Evolutionary conservation across 2,888 invertebrate species (phyloP).

Genomic region (Aleiodes leptofemur): DNA sequence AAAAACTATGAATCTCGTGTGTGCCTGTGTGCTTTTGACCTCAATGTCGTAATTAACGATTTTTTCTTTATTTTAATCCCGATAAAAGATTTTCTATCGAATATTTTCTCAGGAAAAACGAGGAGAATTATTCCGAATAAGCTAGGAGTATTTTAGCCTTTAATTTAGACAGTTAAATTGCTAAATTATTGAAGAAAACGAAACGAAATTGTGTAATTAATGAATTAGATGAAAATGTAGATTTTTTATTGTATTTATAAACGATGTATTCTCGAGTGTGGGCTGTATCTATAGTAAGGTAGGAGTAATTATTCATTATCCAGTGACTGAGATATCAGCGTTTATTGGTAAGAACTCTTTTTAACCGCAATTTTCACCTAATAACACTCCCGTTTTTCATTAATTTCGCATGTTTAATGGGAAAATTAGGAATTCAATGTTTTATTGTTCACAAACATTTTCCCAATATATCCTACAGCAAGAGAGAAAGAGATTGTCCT

Average conservation of each 20-base stretch:
- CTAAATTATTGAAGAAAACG: slow-evolving; percentile 1
- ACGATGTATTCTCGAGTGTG: slow-evolving; percentile 43
- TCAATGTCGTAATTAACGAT: slow-evolving; percentile 21
- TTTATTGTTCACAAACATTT: too few species aligned
- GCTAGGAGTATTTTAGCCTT: not conserved
- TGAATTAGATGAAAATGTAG: slow-evolving; percentile 5
- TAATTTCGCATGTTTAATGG: too few species aligned
- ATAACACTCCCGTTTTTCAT: too few species aligned
- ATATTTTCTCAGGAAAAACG: not conserved
- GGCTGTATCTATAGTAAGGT: slow-evolving; percentile 39
- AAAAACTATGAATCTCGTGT: slow-evolving; percentile 5
- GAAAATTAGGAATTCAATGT: too few species aligned
- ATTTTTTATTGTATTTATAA: slow-evolving; percentile 13
- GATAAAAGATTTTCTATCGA: too few species aligned
- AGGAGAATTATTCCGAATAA: not conserved
- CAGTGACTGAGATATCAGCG: too few species aligned
- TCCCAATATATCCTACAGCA: too few species aligned
- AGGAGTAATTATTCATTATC: slow-evolving; percentile 40
- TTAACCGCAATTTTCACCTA: too few species aligned
- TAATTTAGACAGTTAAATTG: not conserved
- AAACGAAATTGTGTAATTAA: not conserved
- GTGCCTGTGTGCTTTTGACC: slow-evolving; percentile 31
- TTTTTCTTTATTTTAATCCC: not conserved
- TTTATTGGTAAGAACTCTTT: too few species aligned
- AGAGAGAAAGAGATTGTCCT: too few species aligned